A percentile compares a stretch with the other conserved stretches of the same genome.
Evolutionary conservation across 2,888 invertebrate genomes (phyloP).

Genomic region (Dyspetes luteomarginatus): DNA sequence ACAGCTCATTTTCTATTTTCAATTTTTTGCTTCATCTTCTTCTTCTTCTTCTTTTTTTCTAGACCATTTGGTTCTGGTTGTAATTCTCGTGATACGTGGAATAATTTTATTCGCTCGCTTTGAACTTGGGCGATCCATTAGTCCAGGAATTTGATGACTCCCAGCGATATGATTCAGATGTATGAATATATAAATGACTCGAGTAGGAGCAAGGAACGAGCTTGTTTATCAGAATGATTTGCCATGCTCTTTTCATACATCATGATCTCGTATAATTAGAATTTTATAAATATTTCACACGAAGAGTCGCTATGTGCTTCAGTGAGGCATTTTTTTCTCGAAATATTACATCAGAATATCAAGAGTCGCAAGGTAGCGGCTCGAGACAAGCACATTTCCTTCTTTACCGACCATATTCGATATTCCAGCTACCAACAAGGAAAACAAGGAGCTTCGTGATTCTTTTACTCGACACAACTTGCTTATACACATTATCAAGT

Average conservation of each 20-base stretch:
- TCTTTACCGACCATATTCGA: too few species aligned
- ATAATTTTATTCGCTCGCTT: background rate
- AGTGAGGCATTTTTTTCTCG: background rate
- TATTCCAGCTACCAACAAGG: too few species aligned
- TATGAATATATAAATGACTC: background rate
- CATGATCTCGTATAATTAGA: slow-evolving; percentile 5
- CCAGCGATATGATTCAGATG: slow-evolving; percentile 11
- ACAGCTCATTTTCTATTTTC: slow-evolving; percentile 3
- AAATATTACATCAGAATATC: too few species aligned
- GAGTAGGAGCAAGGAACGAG: background rate
- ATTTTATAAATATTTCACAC: slow-evolving; percentile 18
- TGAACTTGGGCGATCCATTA: background rate
- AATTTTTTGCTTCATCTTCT: background rate
- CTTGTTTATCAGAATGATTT: slow-evolving; percentile 2
- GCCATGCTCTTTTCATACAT: background rate
- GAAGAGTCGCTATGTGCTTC: background rate
- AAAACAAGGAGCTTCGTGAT: too few species aligned
- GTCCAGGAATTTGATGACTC: background rate
- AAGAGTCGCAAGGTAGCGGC: too few species aligned
- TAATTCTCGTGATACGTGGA: background rate
- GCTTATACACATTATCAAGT: too few species aligned
- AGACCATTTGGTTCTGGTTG: background rate
- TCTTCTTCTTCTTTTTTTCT: background rate
- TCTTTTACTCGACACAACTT: too few species aligned
- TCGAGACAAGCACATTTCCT: too few species aligned